A percentile compares a stretch with the other conserved stretches of the same genome.
Evolutionary conservation across 2,113 vertebrate species (phyloP).

Genomic region (Craseonycteris thonglongyai): DNA sequence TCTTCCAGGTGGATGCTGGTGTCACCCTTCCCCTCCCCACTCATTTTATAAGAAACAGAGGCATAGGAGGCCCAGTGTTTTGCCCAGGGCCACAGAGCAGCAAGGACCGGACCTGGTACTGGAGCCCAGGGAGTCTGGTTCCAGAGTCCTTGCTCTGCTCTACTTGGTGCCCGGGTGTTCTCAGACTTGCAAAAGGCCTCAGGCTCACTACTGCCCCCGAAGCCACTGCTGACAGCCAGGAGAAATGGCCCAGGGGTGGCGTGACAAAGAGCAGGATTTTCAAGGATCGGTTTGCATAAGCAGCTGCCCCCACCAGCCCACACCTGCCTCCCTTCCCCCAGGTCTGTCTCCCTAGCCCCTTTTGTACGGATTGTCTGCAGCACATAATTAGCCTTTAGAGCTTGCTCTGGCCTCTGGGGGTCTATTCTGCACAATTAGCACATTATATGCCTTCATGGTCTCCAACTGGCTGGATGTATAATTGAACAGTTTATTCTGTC

Average conservation of each 20-base stretch:
- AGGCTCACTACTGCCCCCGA: accelerated
- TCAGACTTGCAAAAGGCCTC: background rate
- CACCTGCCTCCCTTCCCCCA: background rate
- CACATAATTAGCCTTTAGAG: conserved; percentile 38
- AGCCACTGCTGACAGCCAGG: accelerated
- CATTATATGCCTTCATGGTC: background rate
- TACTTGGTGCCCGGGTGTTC: background rate
- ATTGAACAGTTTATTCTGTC: background rate
- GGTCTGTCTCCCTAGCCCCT: background rate
- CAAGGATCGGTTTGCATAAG: background rate
- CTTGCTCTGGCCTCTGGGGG: background rate
- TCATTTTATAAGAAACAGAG: background rate
- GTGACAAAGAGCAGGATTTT: background rate
- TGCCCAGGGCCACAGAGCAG: background rate
- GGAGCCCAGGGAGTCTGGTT: background rate
- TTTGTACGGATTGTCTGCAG: background rate
- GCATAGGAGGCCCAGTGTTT: background rate
- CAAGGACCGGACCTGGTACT: background rate
- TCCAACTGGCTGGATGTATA: conserved; percentile 27
- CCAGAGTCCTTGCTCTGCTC: accelerated
- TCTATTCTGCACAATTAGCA: conserved; percentile 41
- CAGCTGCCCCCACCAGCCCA: background rate
- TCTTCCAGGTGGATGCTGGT: no score
- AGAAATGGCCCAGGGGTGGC: background rate
- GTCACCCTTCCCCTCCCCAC: no score